Percentiles rank a stretch among this genome's conserved stretches.
These are phyloP conservation scores for Anastrepha ludens DNA, from an alignment of 1,140 invertebrate genomes.

Conservation along the genomic window DNA sequence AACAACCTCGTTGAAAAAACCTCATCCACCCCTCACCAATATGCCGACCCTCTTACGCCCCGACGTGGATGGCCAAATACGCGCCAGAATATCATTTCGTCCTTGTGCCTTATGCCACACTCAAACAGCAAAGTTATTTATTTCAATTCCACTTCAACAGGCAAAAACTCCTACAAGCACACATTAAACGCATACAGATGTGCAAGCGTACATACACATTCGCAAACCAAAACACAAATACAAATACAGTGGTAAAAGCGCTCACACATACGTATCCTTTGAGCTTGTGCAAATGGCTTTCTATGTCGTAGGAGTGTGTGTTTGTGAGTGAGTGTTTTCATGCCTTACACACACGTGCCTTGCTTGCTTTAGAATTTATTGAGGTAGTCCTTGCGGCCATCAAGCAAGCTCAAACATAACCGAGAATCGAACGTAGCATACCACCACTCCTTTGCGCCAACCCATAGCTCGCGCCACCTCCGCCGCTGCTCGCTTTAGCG, in stretches of 20 bases:
- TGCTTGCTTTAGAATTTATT: constrained; percentile 52
- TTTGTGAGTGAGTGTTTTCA: no score
- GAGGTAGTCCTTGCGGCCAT: constrained; percentile 51
- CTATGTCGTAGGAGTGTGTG: not conserved
- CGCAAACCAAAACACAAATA: constrained; percentile 29
- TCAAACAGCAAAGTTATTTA: constrained; percentile 20
- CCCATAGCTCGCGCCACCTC: not conserved
- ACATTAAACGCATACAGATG: not conserved
- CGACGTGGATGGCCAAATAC: not conserved
- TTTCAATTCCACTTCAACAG: constrained; percentile 42
- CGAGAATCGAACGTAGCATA: not conserved
- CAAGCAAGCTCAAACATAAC: not conserved
- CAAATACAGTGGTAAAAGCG: not conserved
- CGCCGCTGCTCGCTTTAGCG: not conserved
- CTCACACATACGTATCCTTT: constrained; percentile 8
- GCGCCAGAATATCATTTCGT: not conserved
- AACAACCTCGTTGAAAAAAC: not conserved
- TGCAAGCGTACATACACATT: not conserved
- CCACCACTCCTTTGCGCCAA: not conserved
- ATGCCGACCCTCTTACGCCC: not conserved
- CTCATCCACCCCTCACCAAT: not conserved
- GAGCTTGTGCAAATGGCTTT: not conserved
- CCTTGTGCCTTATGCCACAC: not conserved
- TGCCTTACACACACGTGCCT: constrained; percentile 28
- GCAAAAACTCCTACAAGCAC: not conserved